Conservation (phyloP, 2,888 invertebrate genomes). For the Linnaemya tessellans region DNA sequence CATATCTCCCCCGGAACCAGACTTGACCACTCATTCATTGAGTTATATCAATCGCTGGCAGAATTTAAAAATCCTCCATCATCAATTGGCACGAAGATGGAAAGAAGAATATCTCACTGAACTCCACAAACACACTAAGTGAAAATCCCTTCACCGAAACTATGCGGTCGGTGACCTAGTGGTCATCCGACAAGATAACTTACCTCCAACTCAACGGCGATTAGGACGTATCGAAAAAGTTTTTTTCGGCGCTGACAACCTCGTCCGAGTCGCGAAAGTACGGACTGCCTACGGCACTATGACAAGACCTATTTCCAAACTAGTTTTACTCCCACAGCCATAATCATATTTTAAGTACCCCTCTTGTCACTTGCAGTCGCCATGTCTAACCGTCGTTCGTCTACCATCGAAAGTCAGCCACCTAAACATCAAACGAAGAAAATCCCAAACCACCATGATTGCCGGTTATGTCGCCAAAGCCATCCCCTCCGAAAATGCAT, state of each 20-base stretch:
- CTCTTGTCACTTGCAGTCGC: too few species aligned
- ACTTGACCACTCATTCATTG: neutral
- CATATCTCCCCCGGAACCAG: neutral
- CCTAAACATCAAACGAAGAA: too few species aligned
- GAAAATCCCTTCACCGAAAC: neutral
- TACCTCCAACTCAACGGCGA: neutral
- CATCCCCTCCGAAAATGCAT: too few species aligned
- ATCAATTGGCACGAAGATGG: neutral
- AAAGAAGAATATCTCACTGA: neutral
- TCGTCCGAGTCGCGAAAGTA: neutral
- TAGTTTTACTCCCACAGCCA: neutral
- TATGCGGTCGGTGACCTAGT: neutral
- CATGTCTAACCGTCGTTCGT: too few species aligned
- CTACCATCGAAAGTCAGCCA: too few species aligned
- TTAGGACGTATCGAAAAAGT: neutral
- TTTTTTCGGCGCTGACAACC: neutral
- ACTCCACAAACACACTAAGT: neutral
- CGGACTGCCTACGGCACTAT: neutral
- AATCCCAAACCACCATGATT: too few species aligned
- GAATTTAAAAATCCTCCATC: neutral
- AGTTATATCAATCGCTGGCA: neutral
- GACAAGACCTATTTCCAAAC: neutral
- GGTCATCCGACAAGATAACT: neutral
- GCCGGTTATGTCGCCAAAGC: too few species aligned
- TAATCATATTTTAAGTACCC: too few species aligned